Conservation (phyloP, 2,888 invertebrate species). For the Limnephilus rhombicus region DNA sequence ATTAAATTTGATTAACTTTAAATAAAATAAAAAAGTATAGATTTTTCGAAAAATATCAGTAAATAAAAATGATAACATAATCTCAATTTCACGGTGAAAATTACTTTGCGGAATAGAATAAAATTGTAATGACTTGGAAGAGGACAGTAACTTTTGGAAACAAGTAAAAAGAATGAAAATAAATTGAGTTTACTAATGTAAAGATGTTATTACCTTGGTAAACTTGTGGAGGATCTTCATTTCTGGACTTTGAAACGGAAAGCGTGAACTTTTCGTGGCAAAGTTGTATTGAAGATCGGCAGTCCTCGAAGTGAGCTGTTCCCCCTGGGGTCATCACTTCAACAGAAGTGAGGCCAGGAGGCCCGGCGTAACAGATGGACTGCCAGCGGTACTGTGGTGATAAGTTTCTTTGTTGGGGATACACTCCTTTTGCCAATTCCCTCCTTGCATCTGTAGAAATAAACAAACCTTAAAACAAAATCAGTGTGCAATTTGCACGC, state of each 20-base stretch:
- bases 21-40: too few relatives aligned
- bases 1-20: too few relatives aligned
- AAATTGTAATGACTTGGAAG: too few relatives aligned
- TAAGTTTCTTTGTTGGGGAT: background rate
- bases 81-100: too few relatives aligned
- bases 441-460: background rate
- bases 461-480: background rate
- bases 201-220: conserved; percentile 13
- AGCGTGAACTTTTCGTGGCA: conserved; percentile 41
- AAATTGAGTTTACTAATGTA: background rate
- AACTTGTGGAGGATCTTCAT: background rate
- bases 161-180: background rate
- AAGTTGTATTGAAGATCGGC: conserved; percentile 41
- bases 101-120: too few relatives aligned
- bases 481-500: too few relatives aligned
- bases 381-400: background rate
- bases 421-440: background rate
- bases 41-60: too few relatives aligned
- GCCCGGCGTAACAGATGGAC: conserved; percentile 19
- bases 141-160: too few relatives aligned
- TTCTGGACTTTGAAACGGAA: conserved; percentile 11
- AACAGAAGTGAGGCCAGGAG: conserved; percentile 50
- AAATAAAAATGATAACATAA: too few relatives aligned
- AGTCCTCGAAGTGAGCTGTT: background rate
- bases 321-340: conserved; percentile 47